Percentiles rank a stretch among this genome's conserved stretches.
Conservation (phyloP, 2,888 invertebrate genomes). For the Achlya flavicornis region DNA sequence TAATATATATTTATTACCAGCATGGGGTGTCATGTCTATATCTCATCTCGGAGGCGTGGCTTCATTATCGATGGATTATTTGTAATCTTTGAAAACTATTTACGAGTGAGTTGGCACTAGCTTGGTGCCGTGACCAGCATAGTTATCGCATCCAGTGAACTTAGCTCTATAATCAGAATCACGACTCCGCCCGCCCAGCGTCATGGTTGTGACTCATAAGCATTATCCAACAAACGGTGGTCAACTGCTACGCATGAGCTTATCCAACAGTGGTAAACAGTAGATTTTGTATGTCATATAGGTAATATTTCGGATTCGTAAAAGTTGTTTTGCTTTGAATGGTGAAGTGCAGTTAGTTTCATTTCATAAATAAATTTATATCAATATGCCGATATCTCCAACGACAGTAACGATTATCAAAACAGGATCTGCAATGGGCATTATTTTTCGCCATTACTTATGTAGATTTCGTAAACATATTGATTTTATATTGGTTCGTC, state of each 20-base stretch:
- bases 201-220: background rate
- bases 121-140: background rate
- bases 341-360: background rate
- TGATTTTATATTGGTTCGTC: slow-evolving; percentile 29
- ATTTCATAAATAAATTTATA: background rate
- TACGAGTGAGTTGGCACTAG: background rate
- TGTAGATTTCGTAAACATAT: slow-evolving; percentile 36
- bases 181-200: slow-evolving; percentile 3
- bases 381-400: background rate
- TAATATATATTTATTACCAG: background rate
- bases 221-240: background rate
- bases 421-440: slow-evolving; percentile 3
- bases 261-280: background rate
- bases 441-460: slow-evolving; percentile 18
- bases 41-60: background rate
- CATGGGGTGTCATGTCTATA: background rate
- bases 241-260: background rate
- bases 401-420: background rate
- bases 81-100: background rate
- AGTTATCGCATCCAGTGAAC: background rate
- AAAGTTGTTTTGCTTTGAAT: background rate
- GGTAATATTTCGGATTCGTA: background rate
- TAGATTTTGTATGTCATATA: background rate
- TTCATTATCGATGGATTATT: background rate
- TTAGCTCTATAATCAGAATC: background rate